Percentiles rank a stretch among this genome's conserved stretches.
phyloP scores from a whole-genome alignment of 1,140 invertebrate species.

The Drosophila ironensis region DNA sequence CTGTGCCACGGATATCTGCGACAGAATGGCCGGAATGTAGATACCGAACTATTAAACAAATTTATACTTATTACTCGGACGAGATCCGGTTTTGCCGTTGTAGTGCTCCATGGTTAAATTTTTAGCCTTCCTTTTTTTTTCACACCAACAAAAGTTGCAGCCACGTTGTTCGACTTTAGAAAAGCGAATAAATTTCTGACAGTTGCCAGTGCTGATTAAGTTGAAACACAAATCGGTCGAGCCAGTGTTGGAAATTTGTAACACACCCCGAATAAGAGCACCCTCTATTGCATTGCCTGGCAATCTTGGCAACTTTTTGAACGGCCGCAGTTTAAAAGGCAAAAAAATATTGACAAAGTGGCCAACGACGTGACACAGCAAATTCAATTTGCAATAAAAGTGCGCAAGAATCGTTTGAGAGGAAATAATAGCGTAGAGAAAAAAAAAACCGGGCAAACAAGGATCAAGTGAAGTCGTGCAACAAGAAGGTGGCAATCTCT shows the following conservation, averaged over 20 bases:
- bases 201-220: no score
- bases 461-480: constrained; percentile 34
- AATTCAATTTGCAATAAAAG: constrained; percentile 76
- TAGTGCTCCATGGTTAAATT: no score
- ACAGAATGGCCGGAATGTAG: no score
- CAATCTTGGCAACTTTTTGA: constrained; percentile 10
- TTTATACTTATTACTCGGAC: not conserved
- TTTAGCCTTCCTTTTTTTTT: no score
- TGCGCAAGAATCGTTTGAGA: constrained; percentile 33
- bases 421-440: constrained; percentile 8
- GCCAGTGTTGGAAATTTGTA: no score
- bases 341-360: constrained; percentile 71
- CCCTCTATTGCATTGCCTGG: constrained; percentile 34
- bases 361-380: constrained; percentile 64
- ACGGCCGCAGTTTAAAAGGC: constrained; percentile 44
- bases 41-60: not conserved
- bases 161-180: no score
- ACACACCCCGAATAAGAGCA: no score
- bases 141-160: no score
- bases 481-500: constrained; percentile 34
- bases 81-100: no score
- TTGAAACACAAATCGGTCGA: no score
- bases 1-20: not conserved
- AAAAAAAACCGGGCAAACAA: constrained; percentile 17
- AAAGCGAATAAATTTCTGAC: no score